Conservation (phyloP, 2,113 vertebrate genomes). For the Tenebrosternarchus preto region DNA sequence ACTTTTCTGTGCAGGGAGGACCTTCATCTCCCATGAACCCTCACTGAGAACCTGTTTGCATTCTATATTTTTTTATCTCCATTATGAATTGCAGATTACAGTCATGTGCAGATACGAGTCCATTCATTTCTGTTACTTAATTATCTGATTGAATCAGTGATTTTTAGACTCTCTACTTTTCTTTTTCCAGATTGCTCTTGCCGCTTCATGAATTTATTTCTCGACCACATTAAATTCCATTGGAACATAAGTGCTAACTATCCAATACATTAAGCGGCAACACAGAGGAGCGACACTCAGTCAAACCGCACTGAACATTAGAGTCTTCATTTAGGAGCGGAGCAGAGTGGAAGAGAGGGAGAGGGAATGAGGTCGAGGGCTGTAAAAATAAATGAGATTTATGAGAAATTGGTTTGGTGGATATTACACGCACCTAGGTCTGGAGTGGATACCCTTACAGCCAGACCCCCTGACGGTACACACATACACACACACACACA, state of each 20-base stretch:
- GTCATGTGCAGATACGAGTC: not conserved
- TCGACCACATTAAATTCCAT: conserved; percentile 20
- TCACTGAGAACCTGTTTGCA: conserved; percentile 20
- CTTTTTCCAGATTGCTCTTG: not conserved
- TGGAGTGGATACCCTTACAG: conserved; percentile 40
- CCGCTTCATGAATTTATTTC: conserved; percentile 1
- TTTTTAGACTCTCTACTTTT: not conserved
- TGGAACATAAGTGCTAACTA: conserved; percentile 48
- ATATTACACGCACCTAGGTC: conserved; percentile 40
- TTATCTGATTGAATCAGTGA: conserved; percentile 10
- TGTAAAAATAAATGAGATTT: conserved; percentile 53
- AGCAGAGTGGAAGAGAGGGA: not conserved
- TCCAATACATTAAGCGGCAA: conserved; percentile 46
- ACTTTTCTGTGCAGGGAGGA: conserved; percentile 36
- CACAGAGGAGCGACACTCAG: conserved; percentile 44
- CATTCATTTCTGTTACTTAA: conserved; percentile 23
- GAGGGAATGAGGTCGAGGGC: not conserved
- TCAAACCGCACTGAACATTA: conserved; percentile 37
- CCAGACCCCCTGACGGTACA: not conserved
- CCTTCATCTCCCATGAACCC: not conserved
- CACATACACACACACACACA: not conserved
- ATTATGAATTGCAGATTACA: conserved; percentile 25
- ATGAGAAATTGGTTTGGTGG: conserved; percentile 43
- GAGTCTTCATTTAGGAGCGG: conserved; percentile 45
- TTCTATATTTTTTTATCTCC: conserved; percentile 22